A percentile compares a stretch with the other conserved stretches of the same genome.
Conservation (phyloP, 2,888 invertebrate species). For the Thera britannica region DNA sequence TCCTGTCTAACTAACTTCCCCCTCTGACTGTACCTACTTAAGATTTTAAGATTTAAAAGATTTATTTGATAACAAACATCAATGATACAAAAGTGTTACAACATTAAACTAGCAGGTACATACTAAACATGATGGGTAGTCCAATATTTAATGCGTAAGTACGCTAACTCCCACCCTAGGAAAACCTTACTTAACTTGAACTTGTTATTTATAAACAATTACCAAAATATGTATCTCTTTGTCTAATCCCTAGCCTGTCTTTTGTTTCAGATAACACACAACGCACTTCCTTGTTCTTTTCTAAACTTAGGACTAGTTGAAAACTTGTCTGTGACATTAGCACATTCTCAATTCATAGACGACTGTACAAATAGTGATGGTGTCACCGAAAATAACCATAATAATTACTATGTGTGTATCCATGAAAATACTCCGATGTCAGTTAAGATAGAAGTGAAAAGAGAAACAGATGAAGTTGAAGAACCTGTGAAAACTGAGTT, state of each 20-base stretch:
- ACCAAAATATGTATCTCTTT: no score
- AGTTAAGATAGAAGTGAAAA: constrained; percentile 16
- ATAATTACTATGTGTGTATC: constrained; percentile 10
- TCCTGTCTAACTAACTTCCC: background rate
- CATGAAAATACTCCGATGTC: background rate
- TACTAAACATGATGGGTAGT: no score
- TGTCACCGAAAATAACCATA: background rate
- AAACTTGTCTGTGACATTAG: constrained; percentile 7
- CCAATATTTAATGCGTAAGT: no score
- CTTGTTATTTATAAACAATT: no score
- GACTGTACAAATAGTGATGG: background rate
- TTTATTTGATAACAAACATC: no score
- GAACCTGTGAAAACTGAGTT: constrained; percentile 11
- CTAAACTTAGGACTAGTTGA: constrained; percentile 4
- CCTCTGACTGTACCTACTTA: no score
- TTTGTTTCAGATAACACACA: constrained; percentile 5
- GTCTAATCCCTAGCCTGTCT: no score
- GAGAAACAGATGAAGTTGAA: constrained; percentile 13
- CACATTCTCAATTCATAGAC: background rate
- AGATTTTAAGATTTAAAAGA: no score
- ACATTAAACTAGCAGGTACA: no score
- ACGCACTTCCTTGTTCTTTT: background rate
- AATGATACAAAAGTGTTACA: no score
- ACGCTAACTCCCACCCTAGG: no score
- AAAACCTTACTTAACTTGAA: no score